phyloP scores from a whole-genome alignment of 1,140 invertebrate species.

The Drosophila lowei region DNA sequence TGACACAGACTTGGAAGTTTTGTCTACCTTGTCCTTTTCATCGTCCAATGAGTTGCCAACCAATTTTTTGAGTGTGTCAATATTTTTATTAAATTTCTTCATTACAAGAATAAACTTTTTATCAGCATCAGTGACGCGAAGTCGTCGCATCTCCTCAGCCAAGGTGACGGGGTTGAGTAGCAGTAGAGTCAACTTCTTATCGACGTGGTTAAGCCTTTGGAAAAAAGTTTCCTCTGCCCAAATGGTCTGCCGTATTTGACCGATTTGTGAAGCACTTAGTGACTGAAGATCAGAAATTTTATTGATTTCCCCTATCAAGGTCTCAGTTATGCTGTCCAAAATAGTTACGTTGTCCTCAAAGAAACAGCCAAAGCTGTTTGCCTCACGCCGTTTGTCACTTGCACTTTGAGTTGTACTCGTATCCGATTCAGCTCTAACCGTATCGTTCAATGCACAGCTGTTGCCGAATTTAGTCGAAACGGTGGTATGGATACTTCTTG shows the following conservation, averaged over 20 bases:
- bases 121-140: conserved; percentile 25
- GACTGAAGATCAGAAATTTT: conserved; percentile 74
- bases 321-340: conserved; percentile 58
- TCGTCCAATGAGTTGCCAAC: conserved; percentile 72
- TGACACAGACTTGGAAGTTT: not conserved
- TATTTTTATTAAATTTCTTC: conserved; percentile 75
- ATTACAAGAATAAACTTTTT: conserved; percentile 71
- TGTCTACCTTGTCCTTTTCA: conserved; percentile 17
- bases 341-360: conserved; percentile 25
- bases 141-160: conserved; percentile 51
- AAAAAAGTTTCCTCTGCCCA: conserved; percentile 66
- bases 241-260: conserved; percentile 55
- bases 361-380: conserved; percentile 13
- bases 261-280: conserved; percentile 57
- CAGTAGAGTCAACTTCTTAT: conserved; percentile 72
- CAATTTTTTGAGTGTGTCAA: conserved; percentile 76
- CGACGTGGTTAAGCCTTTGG: conserved; percentile 73
- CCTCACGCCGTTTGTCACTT: conserved; percentile 11
- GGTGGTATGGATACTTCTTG: not conserved
- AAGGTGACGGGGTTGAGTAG: conserved; percentile 76
- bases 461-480: not conserved
- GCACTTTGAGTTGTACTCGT: too few species aligned
- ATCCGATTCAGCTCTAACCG: too few species aligned
- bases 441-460: not conserved
- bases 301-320: conserved; percentile 75